Conservation (phyloP, 2,113 vertebrate genomes). For the Chloropsis hardwickii region DNA sequence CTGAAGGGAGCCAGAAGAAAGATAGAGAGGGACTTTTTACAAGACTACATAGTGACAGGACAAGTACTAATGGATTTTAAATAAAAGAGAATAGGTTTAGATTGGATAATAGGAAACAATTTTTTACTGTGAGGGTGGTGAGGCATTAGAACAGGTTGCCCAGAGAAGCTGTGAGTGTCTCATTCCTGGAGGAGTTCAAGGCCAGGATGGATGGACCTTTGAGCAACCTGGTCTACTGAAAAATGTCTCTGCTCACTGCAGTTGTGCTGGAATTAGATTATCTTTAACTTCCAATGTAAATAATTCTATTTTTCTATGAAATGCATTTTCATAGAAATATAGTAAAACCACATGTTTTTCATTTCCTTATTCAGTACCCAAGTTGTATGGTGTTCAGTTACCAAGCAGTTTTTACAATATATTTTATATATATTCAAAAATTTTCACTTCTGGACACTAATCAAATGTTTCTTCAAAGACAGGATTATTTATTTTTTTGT, state of each 20-base stretch:
- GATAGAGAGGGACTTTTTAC: neutral
- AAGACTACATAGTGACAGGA: neutral
- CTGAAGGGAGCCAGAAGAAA: neutral
- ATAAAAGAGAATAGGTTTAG: neutral
- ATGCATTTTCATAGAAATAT: neutral
- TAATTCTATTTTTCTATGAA: neutral
- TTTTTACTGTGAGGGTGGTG: neutral
- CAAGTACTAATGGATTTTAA: neutral
- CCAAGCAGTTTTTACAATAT: neutral
- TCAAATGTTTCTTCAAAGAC: neutral
- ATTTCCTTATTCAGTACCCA: neutral
- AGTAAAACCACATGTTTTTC: neutral
- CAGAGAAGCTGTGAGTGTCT: neutral
- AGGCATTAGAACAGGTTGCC: neutral
- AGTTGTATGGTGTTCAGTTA: neutral
- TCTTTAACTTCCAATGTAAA: neutral
- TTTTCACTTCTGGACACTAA: neutral
- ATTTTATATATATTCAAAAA: neutral
- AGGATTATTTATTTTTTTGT: neutral
- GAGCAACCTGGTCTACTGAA: neutral
- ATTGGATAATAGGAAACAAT: neutral
- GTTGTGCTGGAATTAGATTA: neutral
- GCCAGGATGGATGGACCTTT: neutral
- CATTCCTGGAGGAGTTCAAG: too few species aligned
- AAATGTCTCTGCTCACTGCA: neutral